Percentiles rank a stretch among this genome's conserved stretches.
Evolutionary conservation across 2,888 invertebrate genomes (phyloP).

Genomic region (Athrips mouffetella): DNA sequence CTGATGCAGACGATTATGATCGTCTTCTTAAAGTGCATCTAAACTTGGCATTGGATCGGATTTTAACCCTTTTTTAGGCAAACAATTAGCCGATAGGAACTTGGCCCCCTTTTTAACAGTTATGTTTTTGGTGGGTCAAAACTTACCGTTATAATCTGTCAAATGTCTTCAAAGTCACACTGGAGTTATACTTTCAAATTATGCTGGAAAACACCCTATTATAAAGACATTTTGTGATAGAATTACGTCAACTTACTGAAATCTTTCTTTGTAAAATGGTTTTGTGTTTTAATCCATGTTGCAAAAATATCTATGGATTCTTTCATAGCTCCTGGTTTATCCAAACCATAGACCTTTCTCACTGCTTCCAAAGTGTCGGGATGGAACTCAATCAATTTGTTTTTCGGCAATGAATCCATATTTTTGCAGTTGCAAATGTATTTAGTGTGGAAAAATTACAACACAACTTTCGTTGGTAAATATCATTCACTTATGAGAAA

Average conservation of each 20-base stretch:
- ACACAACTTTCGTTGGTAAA: background rate
- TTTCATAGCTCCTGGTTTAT: constrained; percentile 31
- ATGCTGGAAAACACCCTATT: too few relatives aligned
- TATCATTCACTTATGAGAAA: background rate
- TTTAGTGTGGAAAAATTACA: background rate
- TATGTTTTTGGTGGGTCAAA: too few relatives aligned
- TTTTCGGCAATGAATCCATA: background rate
- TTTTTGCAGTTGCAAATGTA: background rate
- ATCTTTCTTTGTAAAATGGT: constrained; percentile 39
- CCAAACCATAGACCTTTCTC: constrained; percentile 33
- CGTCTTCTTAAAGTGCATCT: too few relatives aligned
- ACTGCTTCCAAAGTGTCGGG: constrained; percentile 30
- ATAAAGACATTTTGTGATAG: too few relatives aligned
- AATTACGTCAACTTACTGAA: constrained; percentile 40
- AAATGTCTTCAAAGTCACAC: too few relatives aligned
- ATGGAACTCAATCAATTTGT: background rate
- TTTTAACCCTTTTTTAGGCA: too few relatives aligned
- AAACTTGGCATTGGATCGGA: too few relatives aligned
- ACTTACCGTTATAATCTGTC: background rate
- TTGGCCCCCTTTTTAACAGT: too few relatives aligned
- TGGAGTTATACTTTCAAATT: too few relatives aligned
- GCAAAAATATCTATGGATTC: constrained; percentile 35
- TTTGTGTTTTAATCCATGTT: constrained; percentile 44
- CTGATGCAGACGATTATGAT: too few relatives aligned
- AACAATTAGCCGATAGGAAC: too few relatives aligned